A percentile compares a stretch with the other conserved stretches of the same genome.
These are phyloP conservation scores for Dallia pectoralis DNA, from an alignment of 2,797 vertebrate genomes.

Conservation along the genomic window DNA sequence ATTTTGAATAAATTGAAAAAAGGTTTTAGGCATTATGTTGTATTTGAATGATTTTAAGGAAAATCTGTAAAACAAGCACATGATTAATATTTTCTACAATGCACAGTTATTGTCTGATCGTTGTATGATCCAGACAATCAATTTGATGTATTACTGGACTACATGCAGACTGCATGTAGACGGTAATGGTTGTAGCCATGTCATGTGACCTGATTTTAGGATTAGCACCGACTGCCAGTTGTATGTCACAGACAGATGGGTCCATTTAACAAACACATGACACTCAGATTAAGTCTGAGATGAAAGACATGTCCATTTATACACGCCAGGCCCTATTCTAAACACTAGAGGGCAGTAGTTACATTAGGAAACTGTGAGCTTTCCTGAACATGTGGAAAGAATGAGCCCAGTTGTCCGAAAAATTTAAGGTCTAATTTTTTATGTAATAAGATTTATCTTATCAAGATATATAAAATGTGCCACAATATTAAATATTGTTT, in stretches of 20 bases:
- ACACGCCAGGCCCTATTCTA: background rate
- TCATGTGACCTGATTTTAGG: slow-evolving; percentile 1
- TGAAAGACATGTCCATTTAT: background rate
- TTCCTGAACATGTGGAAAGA: background rate
- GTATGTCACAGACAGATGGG: background rate
- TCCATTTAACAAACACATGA: background rate
- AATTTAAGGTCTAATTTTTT: too few relatives aligned
- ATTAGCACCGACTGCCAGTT: background rate
- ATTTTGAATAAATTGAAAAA: too few relatives aligned
- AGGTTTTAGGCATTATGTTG: background rate
- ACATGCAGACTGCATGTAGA: background rate
- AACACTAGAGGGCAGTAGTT: slow-evolving; percentile 58
- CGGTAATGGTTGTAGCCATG: background rate
- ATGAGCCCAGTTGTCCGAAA: too few relatives aligned
- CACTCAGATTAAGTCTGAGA: background rate
- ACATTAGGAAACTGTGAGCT: background rate
- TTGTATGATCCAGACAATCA: slow-evolving; percentile 3
- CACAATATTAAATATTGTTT: background rate
- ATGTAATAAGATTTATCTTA: background rate
- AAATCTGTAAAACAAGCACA: background rate
- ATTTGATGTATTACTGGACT: background rate
- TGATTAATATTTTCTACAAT: background rate
- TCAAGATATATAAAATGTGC: background rate
- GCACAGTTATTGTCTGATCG: slow-evolving; percentile 3
- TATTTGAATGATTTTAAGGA: background rate